phyloP scores from a whole-genome alignment of 2,888 invertebrate genomes.

The Aporophyla nigra region DNA sequence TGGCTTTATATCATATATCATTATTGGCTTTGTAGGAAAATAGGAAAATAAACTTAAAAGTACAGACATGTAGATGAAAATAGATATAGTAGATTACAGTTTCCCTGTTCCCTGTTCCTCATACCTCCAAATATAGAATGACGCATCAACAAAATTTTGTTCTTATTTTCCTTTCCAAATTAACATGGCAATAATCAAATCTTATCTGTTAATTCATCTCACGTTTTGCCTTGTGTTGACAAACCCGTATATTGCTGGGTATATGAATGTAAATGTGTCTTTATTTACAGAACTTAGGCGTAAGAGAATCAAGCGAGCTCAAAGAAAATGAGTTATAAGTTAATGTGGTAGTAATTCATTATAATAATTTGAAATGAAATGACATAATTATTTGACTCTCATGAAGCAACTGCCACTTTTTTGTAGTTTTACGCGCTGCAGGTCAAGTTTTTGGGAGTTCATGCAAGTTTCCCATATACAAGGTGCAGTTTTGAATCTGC shows the following conservation, averaged over 20 bases:
- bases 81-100: no score
- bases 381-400: not conserved
- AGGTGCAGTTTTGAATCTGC: no score
- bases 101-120: no score
- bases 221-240: conserved; percentile 48
- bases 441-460: not conserved
- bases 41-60: not conserved
- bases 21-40: not conserved
- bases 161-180: conserved; percentile 41
- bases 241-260: conserved; percentile 13
- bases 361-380: not conserved
- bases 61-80: not conserved
- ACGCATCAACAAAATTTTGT: conserved; percentile 4
- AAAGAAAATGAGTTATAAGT: not conserved
- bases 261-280: not conserved
- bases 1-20: no score
- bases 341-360: not conserved
- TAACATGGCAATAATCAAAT: conserved; percentile 46
- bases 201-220: conserved; percentile 50
- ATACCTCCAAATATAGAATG: not conserved
- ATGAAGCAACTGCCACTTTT: not conserved
- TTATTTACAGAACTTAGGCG: not conserved
- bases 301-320: not conserved
- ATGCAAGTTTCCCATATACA: no score
- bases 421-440: no score